Conservation (phyloP, 2,888 invertebrate genomes). For the Sialis lutaria region DNA sequence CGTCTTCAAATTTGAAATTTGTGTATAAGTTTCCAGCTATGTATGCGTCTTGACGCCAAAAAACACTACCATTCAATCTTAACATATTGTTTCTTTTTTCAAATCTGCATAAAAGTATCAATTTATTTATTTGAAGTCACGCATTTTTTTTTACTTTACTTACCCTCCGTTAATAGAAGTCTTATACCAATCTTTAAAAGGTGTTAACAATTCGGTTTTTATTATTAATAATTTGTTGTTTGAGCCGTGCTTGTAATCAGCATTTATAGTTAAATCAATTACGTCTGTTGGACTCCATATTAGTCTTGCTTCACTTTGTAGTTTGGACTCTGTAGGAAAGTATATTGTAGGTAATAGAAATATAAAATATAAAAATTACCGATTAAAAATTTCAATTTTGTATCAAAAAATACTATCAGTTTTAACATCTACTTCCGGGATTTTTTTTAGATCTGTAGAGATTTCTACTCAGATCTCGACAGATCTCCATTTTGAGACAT, state of each 20-base stretch:
- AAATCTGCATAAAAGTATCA: slow-evolving; percentile 22
- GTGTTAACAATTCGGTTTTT: slow-evolving; percentile 31
- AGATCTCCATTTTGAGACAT: too few relatives aligned
- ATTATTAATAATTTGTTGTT: slow-evolving; percentile 28
- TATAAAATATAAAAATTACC: neutral
- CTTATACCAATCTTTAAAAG: slow-evolving; percentile 37
- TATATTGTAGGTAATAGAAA: neutral
- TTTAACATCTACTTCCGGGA: too few relatives aligned
- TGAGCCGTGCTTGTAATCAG: slow-evolving; percentile 33
- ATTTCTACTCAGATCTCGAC: too few relatives aligned
- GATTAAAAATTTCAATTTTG: too few relatives aligned
- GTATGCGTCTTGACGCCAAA: slow-evolving; percentile 41
- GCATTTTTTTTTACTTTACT: neutral
- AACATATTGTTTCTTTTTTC: slow-evolving; percentile 31
- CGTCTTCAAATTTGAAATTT: slow-evolving; percentile 26
- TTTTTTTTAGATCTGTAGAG: too few relatives aligned
- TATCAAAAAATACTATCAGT: too few relatives aligned
- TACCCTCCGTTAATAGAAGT: slow-evolving; percentile 33
- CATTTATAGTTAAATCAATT: slow-evolving; percentile 39
- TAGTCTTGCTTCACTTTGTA: slow-evolving; percentile 25
- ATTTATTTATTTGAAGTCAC: neutral
- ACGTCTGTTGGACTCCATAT: slow-evolving; percentile 53
- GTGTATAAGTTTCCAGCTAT: slow-evolving; percentile 35
- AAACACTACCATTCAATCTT: slow-evolving; percentile 30
- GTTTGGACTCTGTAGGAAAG: neutral